Conservation (phyloP, 2,113 vertebrate species). For the Peromyscus maniculatus region DNA sequence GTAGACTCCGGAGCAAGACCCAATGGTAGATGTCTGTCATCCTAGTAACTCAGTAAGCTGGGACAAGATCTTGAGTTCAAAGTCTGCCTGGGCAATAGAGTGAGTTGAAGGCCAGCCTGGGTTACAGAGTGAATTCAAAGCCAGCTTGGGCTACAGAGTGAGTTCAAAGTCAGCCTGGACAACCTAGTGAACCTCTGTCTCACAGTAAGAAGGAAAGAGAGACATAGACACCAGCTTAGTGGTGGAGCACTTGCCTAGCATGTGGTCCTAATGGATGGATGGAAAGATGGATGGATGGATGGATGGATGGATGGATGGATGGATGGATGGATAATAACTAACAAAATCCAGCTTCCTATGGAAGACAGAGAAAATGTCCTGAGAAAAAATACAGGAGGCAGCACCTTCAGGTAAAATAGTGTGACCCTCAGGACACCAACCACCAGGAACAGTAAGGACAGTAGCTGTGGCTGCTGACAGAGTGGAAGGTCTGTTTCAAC, state of each 20-base stretch:
- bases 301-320: neutral
- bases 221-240: neutral
- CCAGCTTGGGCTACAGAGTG: no score
- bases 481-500: neutral
- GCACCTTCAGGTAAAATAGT: neutral
- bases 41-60: neutral
- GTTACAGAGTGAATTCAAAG: neutral
- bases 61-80: neutral
- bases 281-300: neutral
- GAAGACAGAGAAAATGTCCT: neutral
- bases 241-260: neutral
- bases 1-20: neutral
- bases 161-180: neutral
- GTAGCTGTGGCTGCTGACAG: neutral
- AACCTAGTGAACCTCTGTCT: neutral
- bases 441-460: neutral
- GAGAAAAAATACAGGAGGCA: neutral
- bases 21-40: neutral
- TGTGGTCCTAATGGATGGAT: neutral
- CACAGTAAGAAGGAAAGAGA: neutral
- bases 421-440: neutral
- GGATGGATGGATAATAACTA: neutral
- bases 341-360: neutral
- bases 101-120: neutral
- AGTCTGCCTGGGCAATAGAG: neutral